These are phyloP conservation scores for Chamaedrilus cognettii DNA, from an alignment of 2,888 invertebrate species.

Conservation along the genomic window DNA sequence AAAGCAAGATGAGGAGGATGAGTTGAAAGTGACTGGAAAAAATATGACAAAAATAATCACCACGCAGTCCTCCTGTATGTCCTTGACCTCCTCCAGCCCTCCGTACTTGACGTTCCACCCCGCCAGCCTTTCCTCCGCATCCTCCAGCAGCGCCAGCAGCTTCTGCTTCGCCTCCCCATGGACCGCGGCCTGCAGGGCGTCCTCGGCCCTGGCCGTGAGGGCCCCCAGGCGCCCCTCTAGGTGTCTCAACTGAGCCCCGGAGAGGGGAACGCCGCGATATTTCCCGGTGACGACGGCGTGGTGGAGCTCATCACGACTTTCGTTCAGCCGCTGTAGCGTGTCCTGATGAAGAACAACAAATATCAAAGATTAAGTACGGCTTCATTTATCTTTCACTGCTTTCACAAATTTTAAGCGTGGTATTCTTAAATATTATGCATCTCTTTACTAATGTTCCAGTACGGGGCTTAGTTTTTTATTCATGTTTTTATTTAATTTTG, in stretches of 20 bases:
- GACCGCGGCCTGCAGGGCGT: conserved; percentile 63
- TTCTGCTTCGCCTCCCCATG: conserved; percentile 64
- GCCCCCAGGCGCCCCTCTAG: conserved; percentile 70
- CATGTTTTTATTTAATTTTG: no score
- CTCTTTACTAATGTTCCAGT: no score
- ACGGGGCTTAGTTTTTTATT: no score
- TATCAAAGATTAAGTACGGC: no score
- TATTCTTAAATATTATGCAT: no score
- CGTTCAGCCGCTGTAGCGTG: conserved; percentile 84
- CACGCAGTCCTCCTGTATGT: conserved; percentile 50
- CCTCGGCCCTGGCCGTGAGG: conserved; percentile 31
- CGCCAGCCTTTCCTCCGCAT: conserved; percentile 83
- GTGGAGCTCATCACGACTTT: conserved; percentile 76
- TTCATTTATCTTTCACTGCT: no score
- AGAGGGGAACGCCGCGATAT: conserved; percentile 68
- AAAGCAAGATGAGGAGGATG: no score
- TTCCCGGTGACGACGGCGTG: conserved; percentile 72
- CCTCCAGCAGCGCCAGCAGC: conserved; percentile 86
- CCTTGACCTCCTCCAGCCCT: conserved; percentile 44
- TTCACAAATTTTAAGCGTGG: no score
- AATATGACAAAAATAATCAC: conserved; percentile 40
- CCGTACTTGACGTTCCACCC: conserved; percentile 29
- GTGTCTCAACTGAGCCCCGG: conserved; percentile 78
- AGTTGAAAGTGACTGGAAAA: no score
- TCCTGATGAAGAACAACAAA: conserved; percentile 58